These are phyloP conservation scores for Aporrectodea caliginosa DNA, from an alignment of 1,140 invertebrate genomes.

Conservation along the genomic window DNA sequence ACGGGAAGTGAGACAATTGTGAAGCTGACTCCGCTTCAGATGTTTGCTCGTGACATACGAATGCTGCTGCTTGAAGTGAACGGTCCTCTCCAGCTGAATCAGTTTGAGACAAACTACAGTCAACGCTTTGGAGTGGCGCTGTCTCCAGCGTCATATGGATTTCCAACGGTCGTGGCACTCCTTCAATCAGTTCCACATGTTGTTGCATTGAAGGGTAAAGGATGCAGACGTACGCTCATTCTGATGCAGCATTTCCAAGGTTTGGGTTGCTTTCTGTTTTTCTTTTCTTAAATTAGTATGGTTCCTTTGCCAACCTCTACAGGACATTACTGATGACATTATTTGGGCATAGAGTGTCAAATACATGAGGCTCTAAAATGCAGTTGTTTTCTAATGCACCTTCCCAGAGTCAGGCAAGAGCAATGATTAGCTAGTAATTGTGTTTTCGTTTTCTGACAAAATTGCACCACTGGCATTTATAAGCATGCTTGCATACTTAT, in stretches of 20 bases:
- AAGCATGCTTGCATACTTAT: too few relatives aligned
- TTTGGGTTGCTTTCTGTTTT: too few relatives aligned
- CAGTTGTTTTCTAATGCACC: too few relatives aligned
- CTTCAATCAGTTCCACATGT: slow-evolving; percentile 63
- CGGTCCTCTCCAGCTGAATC: slow-evolving; percentile 58
- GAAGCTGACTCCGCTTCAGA: slow-evolving; percentile 60
- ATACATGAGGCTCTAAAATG: too few relatives aligned
- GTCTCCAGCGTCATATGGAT: slow-evolving; percentile 61
- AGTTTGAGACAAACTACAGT: slow-evolving; percentile 16
- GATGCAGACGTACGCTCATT: slow-evolving; percentile 40
- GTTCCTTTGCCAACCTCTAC: too few relatives aligned
- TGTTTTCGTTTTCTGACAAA: too few relatives aligned
- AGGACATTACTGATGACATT: too few relatives aligned
- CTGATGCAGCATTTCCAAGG: slow-evolving; percentile 41
- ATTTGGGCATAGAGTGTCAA: too few relatives aligned
- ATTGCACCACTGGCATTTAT: too few relatives aligned
- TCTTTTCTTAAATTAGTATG: too few relatives aligned
- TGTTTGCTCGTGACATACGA: slow-evolving; percentile 62
- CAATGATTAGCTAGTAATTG: too few relatives aligned
- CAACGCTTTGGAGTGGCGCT: slow-evolving; percentile 59
- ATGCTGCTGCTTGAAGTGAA: slow-evolving; percentile 59
- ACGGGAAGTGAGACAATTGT: slow-evolving; percentile 43
- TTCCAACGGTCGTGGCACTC: slow-evolving; percentile 57
- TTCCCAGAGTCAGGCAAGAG: too few relatives aligned
- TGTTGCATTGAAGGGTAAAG: slow-evolving; percentile 53